Conservation (phyloP, 1,140 invertebrate species). For the Epicauta chinensis region DNA sequence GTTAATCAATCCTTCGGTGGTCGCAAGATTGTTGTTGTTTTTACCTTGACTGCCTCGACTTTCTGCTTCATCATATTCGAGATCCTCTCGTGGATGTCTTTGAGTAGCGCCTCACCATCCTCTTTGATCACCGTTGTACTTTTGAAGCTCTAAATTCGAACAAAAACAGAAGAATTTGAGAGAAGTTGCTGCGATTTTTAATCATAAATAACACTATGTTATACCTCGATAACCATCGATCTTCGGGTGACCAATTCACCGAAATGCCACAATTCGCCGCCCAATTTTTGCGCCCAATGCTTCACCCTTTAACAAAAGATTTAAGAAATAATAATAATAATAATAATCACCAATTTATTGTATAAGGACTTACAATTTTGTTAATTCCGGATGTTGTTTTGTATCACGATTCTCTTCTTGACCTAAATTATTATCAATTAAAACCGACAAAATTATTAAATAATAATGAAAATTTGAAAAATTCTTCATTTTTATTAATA, state of each 20-base stretch:
- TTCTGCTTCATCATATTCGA: constrained; percentile 78
- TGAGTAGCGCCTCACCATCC: constrained; percentile 59
- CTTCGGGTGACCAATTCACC: constrained; percentile 38
- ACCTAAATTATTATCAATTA: too few species aligned
- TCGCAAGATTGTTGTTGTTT: too few species aligned
- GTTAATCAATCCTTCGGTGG: neutral
- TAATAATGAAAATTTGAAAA: too few species aligned
- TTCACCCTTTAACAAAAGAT: constrained; percentile 29
- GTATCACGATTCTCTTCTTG: too few species aligned
- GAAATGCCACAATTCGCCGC: constrained; percentile 39
- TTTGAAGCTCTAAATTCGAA: constrained; percentile 71
- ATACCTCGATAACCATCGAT: constrained; percentile 36
- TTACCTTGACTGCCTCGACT: constrained; percentile 72
- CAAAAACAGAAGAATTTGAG: constrained; percentile 26
- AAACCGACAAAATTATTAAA: too few species aligned
- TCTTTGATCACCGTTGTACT: constrained; percentile 59
- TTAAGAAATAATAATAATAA: neutral
- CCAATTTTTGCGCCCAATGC: constrained; percentile 40
- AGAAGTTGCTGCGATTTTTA: too few species aligned
- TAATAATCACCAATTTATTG: neutral
- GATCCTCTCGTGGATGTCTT: constrained; percentile 71
- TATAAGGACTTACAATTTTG: constrained; percentile 28
- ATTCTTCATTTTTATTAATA: too few species aligned
- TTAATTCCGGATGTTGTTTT: constrained; percentile 33
- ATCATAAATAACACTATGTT: too few species aligned